Percentiles rank a stretch among this genome's conserved stretches.
phyloP scores from a whole-genome alignment of 2,797 vertebrate species.

The Paedocypris micromegethes region DNA sequence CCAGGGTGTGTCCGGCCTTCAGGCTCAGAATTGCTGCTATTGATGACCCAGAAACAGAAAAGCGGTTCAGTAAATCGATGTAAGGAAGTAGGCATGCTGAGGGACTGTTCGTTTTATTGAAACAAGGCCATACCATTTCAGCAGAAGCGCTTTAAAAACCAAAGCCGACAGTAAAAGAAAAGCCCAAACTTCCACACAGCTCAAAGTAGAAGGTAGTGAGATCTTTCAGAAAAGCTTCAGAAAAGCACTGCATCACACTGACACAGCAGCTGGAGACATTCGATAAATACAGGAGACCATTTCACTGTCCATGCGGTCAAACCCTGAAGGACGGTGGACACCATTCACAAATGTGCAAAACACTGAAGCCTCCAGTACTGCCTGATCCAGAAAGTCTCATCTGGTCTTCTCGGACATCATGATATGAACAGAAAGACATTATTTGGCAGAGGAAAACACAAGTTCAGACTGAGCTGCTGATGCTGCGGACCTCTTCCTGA shows the following conservation, averaged over 20 bases:
- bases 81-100: conserved; percentile 25
- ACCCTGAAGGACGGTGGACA: neutral
- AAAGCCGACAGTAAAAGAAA: conserved; percentile 54
- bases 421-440: neutral
- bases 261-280: conserved; percentile 54
- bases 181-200: conserved; percentile 41
- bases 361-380: neutral
- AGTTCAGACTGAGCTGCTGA: neutral
- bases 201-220: conserved; percentile 22
- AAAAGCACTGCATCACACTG: conserved; percentile 42
- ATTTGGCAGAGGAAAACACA: conserved; percentile 8
- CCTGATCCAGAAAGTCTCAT: too few species aligned
- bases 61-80: neutral
- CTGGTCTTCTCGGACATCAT: too few species aligned
- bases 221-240: conserved; percentile 15
- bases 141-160: conserved; percentile 59
- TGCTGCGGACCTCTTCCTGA: neutral
- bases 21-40: too few species aligned
- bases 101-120: conserved; percentile 70
- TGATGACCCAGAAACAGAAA: too few species aligned
- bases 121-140: conserved; percentile 66
- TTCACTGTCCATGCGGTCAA: neutral
- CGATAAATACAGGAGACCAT: neutral
- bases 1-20: too few species aligned
- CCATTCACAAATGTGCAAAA: conserved; percentile 4